These are phyloP conservation scores for Callorhinus ursinus DNA, from an alignment of 2,113 vertebrate genomes.

Conservation along the genomic window DNA sequence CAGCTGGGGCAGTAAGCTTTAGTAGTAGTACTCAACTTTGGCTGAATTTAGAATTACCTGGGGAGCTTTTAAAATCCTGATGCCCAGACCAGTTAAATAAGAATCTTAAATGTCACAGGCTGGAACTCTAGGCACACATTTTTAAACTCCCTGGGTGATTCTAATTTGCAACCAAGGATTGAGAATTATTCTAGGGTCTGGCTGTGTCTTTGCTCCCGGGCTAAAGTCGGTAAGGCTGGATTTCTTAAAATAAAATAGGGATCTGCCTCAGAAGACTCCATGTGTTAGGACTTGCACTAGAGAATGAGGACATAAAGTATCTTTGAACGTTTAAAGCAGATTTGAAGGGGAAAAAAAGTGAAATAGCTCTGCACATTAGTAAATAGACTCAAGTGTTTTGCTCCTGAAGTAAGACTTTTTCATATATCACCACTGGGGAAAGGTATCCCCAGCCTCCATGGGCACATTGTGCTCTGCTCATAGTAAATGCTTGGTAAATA, in stretches of 20 bases:
- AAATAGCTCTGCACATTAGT: neutral
- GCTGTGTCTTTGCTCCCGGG: neutral
- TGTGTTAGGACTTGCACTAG: neutral
- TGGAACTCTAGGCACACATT: neutral
- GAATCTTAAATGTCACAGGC: neutral
- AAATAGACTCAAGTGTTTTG: neutral
- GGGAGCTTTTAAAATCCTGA: constrained; percentile 6
- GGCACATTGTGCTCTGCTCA: neutral
- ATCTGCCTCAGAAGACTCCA: neutral
- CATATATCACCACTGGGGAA: neutral
- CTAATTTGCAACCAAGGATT: constrained; percentile 6
- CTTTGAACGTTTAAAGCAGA: constrained; percentile 5
- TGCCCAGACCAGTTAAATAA: constrained; percentile 27
- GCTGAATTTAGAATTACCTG: neutral
- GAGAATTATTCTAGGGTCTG: neutral
- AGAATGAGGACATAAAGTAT: neutral
- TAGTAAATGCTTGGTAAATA: neutral
- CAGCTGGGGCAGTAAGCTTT: neutral
- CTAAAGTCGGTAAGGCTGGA: neutral
- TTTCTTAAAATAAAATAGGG: constrained; percentile 33
- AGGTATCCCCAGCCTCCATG: neutral
- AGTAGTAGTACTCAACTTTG: neutral
- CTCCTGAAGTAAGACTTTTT: neutral
- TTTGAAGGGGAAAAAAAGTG: neutral
- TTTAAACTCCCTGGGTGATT: neutral